Evolutionary conservation across 2,888 invertebrate genomes (phyloP).

Genomic region (Clanis bilineata): DNA sequence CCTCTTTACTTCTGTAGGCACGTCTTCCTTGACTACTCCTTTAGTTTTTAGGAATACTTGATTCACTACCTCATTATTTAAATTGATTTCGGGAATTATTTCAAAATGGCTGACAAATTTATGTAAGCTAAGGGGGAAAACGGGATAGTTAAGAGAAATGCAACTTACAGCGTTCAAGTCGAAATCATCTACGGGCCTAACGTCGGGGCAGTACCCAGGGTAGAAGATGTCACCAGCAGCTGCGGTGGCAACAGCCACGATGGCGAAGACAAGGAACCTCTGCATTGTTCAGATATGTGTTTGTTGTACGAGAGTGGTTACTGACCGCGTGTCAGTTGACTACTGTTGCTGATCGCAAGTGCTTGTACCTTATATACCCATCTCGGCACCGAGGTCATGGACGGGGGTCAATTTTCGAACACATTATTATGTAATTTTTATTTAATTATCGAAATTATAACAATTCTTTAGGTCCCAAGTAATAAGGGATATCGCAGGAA

Average conservation of each 20-base stretch:
- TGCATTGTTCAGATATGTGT: conserved; percentile 43
- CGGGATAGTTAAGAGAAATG: neutral
- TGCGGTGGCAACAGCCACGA: conserved; percentile 54
- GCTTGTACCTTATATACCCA: conserved; percentile 54
- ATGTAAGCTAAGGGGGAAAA: neutral
- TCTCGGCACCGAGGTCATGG: conserved; percentile 55
- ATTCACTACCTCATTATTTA: neutral
- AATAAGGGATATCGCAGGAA: neutral
- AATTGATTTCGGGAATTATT: neutral
- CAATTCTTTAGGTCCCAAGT: neutral
- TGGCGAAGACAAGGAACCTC: conserved; percentile 42
- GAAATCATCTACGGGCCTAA: conserved; percentile 60
- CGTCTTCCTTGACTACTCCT: neutral
- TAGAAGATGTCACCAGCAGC: conserved; percentile 37
- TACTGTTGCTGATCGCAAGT: conserved; percentile 40
- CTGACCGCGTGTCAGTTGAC: conserved; percentile 41
- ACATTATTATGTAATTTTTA: conserved; percentile 51
- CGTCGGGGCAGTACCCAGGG: conserved; percentile 57
- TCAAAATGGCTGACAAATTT: neutral
- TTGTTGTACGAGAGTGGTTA: conserved; percentile 7
- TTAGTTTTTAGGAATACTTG: neutral
- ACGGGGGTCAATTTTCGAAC: conserved; percentile 48
- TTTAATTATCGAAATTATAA: neutral
- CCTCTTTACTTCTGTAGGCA: neutral
- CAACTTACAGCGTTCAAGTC: conserved; percentile 57